phyloP scores from a whole-genome alignment of 1,140 invertebrate species.

The Zaprionus ornatus region DNA sequence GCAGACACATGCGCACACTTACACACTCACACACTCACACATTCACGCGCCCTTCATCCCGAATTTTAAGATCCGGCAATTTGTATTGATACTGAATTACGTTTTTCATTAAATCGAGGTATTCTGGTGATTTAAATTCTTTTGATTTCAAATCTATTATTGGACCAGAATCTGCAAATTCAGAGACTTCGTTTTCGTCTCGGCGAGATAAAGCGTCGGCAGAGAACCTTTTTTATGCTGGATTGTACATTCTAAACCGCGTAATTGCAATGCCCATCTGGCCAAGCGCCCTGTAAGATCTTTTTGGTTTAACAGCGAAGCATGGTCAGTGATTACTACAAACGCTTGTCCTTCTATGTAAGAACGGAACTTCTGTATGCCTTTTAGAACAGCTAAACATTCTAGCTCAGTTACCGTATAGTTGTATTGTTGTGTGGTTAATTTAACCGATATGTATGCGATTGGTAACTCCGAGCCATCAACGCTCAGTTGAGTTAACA shows the following conservation, averaged over 20 bases:
- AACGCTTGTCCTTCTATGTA: too few species aligned
- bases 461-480: conserved; percentile 46
- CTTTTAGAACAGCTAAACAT: too few species aligned
- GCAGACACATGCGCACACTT: too few species aligned
- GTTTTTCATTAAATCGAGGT: conserved; percentile 4
- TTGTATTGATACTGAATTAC: conserved; percentile 1
- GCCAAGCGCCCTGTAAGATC: too few species aligned
- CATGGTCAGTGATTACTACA: neutral
- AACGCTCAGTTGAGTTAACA: conserved; percentile 23
- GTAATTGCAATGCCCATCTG: too few species aligned
- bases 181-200: neutral
- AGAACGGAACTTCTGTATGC: too few species aligned
- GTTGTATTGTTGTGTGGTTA: conserved; percentile 22
- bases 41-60: too few species aligned
- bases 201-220: conserved; percentile 15
- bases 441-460: conserved; percentile 53
- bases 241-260: too few species aligned
- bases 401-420: too few species aligned
- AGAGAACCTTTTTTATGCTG: conserved; percentile 31
- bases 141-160: conserved; percentile 11
- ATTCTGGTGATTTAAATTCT: conserved; percentile 21
- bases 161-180: conserved; percentile 1
- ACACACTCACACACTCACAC: too few species aligned
- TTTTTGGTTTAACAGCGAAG: conserved; percentile 37
- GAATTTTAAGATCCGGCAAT: too few species aligned